Evolutionary conservation across 2,113 vertebrate species (phyloP), one percentile per base, ranked within the genome.

Genomic region (Circaetus cinerascens): DNA sequence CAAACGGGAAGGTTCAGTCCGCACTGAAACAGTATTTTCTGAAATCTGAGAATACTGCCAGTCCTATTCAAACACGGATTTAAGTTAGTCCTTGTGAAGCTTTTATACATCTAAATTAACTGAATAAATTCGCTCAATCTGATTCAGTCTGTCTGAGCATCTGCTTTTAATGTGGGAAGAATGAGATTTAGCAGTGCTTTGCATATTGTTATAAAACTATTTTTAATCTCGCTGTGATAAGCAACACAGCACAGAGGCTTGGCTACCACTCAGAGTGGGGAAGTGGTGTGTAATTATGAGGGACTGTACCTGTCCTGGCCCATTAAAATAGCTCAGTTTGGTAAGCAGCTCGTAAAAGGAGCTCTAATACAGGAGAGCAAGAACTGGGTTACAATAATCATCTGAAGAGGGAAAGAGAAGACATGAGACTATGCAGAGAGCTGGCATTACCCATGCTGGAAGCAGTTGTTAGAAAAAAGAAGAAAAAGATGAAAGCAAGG

Each of bases 81-180:
- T 56, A 56, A 85, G 26, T 40, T 8, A 2, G 73, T 51, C 73
- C 25, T 78, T 89, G 46, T 48, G 56, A 90, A 85, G 36, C 10
- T 87, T 91, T 89, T 82, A 18, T 89, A 59, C 64, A 56, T 60
- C 36, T 63, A 91, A 82, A 76, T 76, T 93, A 91, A 90, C 34
- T 74, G 43, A 74, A 56, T 76, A 80, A 86, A 93, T 88, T 93
- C 11, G 0, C 71, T 83, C 62, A 86, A 73, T 90, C 60, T 56
- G 60, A 81, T 94, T 75, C 51, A 81, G 34, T 75, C 40, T 93
- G 64, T 74, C 62, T 76, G 53, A 87, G 43, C 80, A 89, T 89
- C 86, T 96, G 93, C 46, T 88, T 96, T 91, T 93, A 92, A 93
- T 93, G 83, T 69, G 86, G 60, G 53, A 75, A 94, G 43, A 91